Conservation (phyloP, 2,888 invertebrate species). For the Cistogaster globosa region DNA sequence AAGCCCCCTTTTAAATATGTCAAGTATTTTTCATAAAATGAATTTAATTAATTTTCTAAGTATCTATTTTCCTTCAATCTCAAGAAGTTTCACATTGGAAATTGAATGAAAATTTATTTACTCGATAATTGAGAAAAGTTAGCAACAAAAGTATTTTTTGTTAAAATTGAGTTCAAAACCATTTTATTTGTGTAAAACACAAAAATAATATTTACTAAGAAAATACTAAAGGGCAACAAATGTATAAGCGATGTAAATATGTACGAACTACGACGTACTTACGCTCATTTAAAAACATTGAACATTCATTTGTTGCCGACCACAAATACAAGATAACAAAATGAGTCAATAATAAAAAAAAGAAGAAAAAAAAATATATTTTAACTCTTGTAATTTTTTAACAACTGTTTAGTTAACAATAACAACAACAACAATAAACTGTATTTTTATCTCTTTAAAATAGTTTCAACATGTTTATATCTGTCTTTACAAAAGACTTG, state of each 20-base stretch:
- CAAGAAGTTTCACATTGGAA: neutral
- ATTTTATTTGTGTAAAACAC: neutral
- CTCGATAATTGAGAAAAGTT: neutral
- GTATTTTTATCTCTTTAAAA: neutral
- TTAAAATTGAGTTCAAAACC: slow-evolving; percentile 2
- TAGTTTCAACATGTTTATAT: neutral
- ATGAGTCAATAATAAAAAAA: slow-evolving; percentile 1
- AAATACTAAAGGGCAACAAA: no score
- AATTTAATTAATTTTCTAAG: neutral
- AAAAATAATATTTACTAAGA: slow-evolving; percentile 18
- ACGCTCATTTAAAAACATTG: neutral
- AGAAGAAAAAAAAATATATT: neutral
- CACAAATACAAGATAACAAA: slow-evolving; percentile 12
- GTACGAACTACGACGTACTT: no score
- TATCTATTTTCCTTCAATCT: neutral
- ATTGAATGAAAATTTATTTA: no score
- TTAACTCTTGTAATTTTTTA: slow-evolving; percentile 11
- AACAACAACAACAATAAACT: neutral
- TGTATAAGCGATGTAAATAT: no score
- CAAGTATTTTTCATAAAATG: neutral
- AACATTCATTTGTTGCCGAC: neutral
- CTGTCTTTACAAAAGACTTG: no score
- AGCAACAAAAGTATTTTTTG: neutral
- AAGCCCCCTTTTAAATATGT: neutral
- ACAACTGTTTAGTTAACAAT: slow-evolving; percentile 21